Evolutionary conservation across 2,888 invertebrate genomes (phyloP).

Genomic region (Hoplodrina blanda): DNA sequence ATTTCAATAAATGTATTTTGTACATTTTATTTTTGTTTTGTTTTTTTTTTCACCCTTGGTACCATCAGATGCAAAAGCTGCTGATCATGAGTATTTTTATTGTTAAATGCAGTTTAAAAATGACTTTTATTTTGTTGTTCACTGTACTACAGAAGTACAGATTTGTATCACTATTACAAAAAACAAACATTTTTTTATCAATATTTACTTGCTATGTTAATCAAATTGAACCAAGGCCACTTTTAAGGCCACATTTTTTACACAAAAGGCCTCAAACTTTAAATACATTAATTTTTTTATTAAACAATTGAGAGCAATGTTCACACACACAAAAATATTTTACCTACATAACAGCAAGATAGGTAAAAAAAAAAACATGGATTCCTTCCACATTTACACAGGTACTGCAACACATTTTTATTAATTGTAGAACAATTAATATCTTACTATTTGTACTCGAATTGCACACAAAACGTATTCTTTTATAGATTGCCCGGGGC

Average conservation of each 20-base stretch:
- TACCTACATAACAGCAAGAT: no score
- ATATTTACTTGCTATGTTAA: no score
- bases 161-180: not conserved
- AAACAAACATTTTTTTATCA: no score
- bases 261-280: not conserved
- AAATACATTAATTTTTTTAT: not conserved
- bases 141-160: not conserved
- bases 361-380: no score
- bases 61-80: not conserved
- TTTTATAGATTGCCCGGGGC: conserved; percentile 69
- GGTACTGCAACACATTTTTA: not conserved
- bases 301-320: no score
- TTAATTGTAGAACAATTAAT: not conserved
- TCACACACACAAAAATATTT: not conserved
- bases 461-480: conserved; percentile 38
- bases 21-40: conserved; percentile 72
- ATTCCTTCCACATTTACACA: not conserved
- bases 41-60: conserved; percentile 72
- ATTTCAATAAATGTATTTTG: conserved; percentile 90
- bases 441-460: not conserved
- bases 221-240: no score
- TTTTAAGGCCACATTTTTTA: no score
- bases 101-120: not conserved
- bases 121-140: not conserved
- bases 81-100: not conserved